Evolutionary conservation across 2,888 invertebrate species (phyloP).

Genomic region (Reticulitermes lucifugus): DNA sequence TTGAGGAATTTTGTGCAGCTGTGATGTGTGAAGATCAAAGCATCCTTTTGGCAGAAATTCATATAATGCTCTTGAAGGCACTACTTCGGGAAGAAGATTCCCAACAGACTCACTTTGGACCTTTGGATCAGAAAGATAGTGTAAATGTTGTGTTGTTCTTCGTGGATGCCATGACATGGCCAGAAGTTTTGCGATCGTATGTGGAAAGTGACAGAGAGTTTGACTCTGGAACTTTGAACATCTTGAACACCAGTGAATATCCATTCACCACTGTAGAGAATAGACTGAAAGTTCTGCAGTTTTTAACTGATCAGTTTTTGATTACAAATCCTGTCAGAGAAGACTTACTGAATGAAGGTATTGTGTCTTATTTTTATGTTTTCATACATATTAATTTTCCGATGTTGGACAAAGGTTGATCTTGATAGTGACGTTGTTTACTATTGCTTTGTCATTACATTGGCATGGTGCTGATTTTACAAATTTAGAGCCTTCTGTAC

Average conservation of each 20-base stretch:
- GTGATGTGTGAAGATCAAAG: constrained; percentile 93
- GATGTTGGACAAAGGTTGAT: too few relatives aligned
- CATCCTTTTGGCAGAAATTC: constrained; percentile 90
- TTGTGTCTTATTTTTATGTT: background rate
- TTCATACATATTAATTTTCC: background rate
- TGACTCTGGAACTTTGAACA: constrained; percentile 77
- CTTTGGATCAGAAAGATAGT: constrained; percentile 96
- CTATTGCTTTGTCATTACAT: too few relatives aligned
- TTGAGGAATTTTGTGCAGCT: constrained; percentile 98
- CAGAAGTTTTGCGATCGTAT: constrained; percentile 89
- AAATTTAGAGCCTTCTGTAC: too few relatives aligned
- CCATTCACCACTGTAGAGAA: constrained; percentile 87
- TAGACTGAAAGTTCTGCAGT: constrained; percentile 85
- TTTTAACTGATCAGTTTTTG: constrained; percentile 94
- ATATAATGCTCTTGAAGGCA: constrained; percentile 93
- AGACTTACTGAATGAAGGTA: constrained; percentile 93
- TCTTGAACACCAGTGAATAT: constrained; percentile 82
- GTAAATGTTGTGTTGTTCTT: constrained; percentile 93
- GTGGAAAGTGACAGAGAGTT: constrained; percentile 90
- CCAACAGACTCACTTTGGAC: constrained; percentile 95
- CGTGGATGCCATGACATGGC: constrained; percentile 96
- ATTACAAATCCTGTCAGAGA: constrained; percentile 93
- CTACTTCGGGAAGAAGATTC: constrained; percentile 93
- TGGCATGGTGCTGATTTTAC: too few relatives aligned
- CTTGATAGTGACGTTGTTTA: too few relatives aligned